Conservation (phyloP, 2,888 invertebrate species). For the Spialia ferax region DNA sequence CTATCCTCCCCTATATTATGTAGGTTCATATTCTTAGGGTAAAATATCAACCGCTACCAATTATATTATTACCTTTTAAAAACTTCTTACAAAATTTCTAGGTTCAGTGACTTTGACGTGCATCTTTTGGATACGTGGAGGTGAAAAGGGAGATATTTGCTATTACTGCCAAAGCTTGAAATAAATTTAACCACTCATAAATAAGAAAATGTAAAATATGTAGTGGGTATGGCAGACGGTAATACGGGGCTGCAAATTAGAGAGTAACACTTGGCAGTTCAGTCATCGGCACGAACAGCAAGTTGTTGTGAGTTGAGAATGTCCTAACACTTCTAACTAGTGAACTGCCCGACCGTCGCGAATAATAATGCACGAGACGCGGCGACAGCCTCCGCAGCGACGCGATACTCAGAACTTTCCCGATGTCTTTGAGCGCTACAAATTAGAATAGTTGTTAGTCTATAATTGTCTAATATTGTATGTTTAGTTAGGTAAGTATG, state of each 20-base stretch:
- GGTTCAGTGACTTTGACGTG: too few species aligned
- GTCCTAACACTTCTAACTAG: conserved; percentile 49
- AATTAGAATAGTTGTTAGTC: conserved; percentile 22
- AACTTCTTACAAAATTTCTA: too few species aligned
- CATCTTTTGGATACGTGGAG: too few species aligned
- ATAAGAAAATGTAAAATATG: not conserved
- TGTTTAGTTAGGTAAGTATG: not conserved
- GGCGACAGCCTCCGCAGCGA: conserved; percentile 20
- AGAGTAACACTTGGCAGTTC: conserved; percentile 62
- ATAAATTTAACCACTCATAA: not conserved
- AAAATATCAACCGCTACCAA: too few species aligned
- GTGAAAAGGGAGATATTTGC: too few species aligned
- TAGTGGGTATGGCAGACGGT: not conserved
- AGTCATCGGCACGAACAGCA: conserved; percentile 57
- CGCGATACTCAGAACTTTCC: conserved; percentile 55
- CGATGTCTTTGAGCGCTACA: conserved; percentile 50
- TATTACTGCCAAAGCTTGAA: not conserved
- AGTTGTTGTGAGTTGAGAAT: conserved; percentile 44
- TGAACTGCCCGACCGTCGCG: conserved; percentile 58
- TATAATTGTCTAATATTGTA: not conserved
- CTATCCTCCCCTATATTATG: too few species aligned
- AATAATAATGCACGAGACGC: conserved; percentile 57
- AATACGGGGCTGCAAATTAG: conserved; percentile 66
- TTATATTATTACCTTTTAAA: too few species aligned
- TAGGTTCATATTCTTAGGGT: too few species aligned